Conservation (phyloP, 1,140 invertebrate species). For the Neodiprion pinetum region DNA sequence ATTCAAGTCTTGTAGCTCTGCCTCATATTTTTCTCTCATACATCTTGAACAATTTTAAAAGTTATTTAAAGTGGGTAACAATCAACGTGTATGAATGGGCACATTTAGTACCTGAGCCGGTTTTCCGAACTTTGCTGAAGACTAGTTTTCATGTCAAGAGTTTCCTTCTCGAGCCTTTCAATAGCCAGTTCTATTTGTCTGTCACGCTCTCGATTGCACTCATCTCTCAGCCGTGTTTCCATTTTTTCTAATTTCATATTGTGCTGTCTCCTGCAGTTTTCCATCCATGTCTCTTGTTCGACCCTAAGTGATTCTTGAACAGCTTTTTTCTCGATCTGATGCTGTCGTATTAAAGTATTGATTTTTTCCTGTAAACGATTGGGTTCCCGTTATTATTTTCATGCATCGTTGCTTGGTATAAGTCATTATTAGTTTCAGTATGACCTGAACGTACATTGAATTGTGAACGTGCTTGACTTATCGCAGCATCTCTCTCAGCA, state of each 20-base stretch:
- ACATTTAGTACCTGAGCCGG: constrained; percentile 62
- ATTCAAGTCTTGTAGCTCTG: constrained; percentile 67
- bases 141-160: constrained; percentile 56
- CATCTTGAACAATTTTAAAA: constrained; percentile 60
- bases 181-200: constrained; percentile 72
- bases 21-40: constrained; percentile 76
- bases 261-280: constrained; percentile 66
- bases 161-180: constrained; percentile 68
- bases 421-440: constrained; percentile 7
- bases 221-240: constrained; percentile 66
- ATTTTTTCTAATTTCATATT: constrained; percentile 63
- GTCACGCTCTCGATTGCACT: constrained; percentile 69
- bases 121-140: constrained; percentile 66
- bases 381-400: too few species aligned
- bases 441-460: constrained; percentile 38
- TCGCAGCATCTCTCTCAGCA: constrained; percentile 36
- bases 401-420: neutral
- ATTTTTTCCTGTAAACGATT: constrained; percentile 45
- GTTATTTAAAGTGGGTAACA: constrained; percentile 11
- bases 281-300: constrained; percentile 66
- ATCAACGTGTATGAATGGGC: neutral
- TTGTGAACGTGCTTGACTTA: constrained; percentile 37
- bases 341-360: constrained; percentile 47
- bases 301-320: constrained; percentile 63
- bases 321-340: constrained; percentile 64